phyloP scores from a whole-genome alignment of 2,113 vertebrate species.

The Sylvietta virens region DNA sequence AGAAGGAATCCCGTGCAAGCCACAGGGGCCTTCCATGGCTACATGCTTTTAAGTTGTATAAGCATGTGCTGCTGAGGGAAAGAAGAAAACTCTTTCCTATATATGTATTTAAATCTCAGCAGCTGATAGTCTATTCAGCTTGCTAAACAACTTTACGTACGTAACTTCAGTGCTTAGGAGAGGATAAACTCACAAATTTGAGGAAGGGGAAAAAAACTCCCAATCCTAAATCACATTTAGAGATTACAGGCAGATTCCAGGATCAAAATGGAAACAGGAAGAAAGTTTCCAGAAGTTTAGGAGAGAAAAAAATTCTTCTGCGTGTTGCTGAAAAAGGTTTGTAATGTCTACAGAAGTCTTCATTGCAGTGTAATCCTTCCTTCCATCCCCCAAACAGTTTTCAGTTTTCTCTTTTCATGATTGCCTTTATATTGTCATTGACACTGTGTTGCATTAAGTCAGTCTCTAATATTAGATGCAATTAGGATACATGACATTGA shows the following conservation, averaged over 20 bases:
- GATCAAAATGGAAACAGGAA: not conserved
- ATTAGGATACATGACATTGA: slow-evolving; percentile 44
- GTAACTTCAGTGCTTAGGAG: not conserved
- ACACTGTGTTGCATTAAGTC: not conserved
- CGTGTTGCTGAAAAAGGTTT: not conserved
- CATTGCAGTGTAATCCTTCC: not conserved
- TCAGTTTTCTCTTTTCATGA: not conserved
- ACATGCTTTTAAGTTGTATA: not conserved
- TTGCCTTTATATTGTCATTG: slow-evolving; percentile 41
- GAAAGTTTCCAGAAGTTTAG: not conserved
- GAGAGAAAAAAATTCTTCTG: not conserved
- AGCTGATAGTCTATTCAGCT: not conserved
- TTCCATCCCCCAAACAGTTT: not conserved
- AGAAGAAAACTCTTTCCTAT: not conserved
- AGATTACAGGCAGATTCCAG: not conserved
- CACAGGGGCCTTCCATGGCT: not conserved
- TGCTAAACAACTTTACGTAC: not conserved
- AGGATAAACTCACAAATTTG: not conserved
- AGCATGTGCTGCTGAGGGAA: not conserved
- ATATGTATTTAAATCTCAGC: not conserved
- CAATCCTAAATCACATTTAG: not conserved
- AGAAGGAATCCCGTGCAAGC: accelerated
- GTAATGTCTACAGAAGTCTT: not conserved
- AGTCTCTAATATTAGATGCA: slow-evolving; percentile 56
- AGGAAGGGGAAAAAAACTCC: not conserved